phyloP scores from a whole-genome alignment of 2,797 vertebrate genomes.

The Enteromius trimaculatus region DNA sequence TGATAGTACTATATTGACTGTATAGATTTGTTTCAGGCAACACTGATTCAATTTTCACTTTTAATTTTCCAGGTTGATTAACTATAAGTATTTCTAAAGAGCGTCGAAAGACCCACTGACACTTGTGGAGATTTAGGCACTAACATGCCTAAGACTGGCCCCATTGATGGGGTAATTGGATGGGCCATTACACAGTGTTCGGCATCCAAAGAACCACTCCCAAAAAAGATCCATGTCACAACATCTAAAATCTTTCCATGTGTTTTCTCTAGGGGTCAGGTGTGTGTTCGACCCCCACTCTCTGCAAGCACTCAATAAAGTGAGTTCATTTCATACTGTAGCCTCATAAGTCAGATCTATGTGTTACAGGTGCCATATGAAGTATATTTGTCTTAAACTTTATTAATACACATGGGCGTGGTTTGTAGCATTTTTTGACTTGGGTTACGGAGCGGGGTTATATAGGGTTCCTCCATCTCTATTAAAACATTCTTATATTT shows the following conservation, averaged over 20 bases:
- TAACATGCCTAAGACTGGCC: slow-evolving; percentile 14
- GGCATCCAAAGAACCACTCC: slow-evolving; percentile 21
- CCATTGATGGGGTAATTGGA: slow-evolving; percentile 10
- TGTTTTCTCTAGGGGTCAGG: slow-evolving; percentile 36
- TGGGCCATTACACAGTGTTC: slow-evolving; percentile 19
- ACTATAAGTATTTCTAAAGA: slow-evolving; percentile 2
- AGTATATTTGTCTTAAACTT: background rate
- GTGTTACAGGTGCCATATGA: slow-evolving; percentile 1
- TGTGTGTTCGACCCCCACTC: slow-evolving; percentile 26
- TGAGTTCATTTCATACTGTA: slow-evolving; percentile 29
- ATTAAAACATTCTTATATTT: background rate
- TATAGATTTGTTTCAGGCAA: background rate
- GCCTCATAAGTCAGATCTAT: background rate
- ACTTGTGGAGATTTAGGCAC: background rate
- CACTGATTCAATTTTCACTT: background rate
- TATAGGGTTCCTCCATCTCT: background rate
- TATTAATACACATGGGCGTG: background rate
- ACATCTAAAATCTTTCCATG: slow-evolving; percentile 36
- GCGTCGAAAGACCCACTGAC: background rate
- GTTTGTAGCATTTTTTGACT: background rate
- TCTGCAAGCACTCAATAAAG: slow-evolving; percentile 11
- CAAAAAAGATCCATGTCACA: slow-evolving; percentile 22
- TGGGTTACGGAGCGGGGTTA: background rate
- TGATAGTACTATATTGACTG: background rate
- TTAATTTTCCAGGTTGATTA: background rate